Conservation (phyloP, 2,888 invertebrate species). For the Mystacides longicornis region DNA sequence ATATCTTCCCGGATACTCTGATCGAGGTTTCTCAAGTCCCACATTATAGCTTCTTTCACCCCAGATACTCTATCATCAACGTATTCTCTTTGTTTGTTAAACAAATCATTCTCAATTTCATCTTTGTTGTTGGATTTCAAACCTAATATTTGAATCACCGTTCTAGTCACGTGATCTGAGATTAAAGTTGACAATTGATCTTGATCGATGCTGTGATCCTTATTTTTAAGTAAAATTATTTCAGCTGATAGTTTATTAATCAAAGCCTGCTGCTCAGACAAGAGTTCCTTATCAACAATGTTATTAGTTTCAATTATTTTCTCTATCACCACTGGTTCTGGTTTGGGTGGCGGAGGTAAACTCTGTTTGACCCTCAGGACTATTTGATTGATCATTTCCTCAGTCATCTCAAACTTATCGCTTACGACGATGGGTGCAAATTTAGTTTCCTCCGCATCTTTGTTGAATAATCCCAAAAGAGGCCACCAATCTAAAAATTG, state of each 20-base stretch:
- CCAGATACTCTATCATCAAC: slow-evolving; percentile 38
- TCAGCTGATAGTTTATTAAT: slow-evolving; percentile 47
- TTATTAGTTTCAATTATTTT: slow-evolving; percentile 33
- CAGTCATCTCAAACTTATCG: slow-evolving; percentile 25
- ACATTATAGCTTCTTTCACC: slow-evolving; percentile 9
- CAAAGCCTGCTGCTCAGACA: slow-evolving; percentile 40
- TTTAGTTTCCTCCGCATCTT: slow-evolving; percentile 22
- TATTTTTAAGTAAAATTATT: slow-evolving; percentile 49
- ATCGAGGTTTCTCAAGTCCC: slow-evolving; percentile 37
- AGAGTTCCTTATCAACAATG: slow-evolving; percentile 34
- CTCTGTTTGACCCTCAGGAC: slow-evolving; percentile 30
- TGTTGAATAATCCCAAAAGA: slow-evolving; percentile 26
- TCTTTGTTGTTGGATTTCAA: slow-evolving; percentile 42
- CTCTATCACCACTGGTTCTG: slow-evolving; percentile 31
- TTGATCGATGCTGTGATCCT: slow-evolving; percentile 45
- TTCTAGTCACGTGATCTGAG: slow-evolving; percentile 47
- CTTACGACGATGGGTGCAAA: slow-evolving; percentile 28
- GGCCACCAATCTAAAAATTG: slow-evolving; percentile 19
- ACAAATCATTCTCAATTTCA: slow-evolving; percentile 52
- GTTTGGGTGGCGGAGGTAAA: slow-evolving; percentile 26
- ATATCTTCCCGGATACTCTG: slow-evolving; percentile 47
- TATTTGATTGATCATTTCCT: slow-evolving; percentile 32
- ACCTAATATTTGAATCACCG: slow-evolving; percentile 48
- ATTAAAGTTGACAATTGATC: slow-evolving; percentile 47
- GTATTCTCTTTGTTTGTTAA: slow-evolving; percentile 53